Evolutionary conservation across 2,797 vertebrate species (phyloP).

Genomic region (Poliocrania exsul): DNA sequence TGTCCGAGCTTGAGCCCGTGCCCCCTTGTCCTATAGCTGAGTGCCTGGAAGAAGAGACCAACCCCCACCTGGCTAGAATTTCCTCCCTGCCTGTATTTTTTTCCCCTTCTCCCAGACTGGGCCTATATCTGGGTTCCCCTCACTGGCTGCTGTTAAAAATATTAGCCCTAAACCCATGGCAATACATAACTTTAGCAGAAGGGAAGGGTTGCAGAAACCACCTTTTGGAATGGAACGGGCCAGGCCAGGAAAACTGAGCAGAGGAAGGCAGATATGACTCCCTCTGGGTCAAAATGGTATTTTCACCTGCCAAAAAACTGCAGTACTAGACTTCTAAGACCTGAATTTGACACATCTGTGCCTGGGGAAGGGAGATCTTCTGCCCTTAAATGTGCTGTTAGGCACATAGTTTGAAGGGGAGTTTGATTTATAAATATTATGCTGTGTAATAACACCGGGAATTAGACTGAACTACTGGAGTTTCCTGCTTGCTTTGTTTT

Average conservation of each 20-base stretch:
- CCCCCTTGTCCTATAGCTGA: no score
- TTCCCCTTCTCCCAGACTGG: not conserved
- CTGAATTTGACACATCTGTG: not conserved
- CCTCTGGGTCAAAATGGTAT: not conserved
- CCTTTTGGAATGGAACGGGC: not conserved
- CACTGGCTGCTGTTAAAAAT: not conserved
- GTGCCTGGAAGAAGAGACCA: no score
- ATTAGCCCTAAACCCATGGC: not conserved
- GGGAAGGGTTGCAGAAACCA: not conserved
- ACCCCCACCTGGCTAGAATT: no score
- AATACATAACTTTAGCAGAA: not conserved
- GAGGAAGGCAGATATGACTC: not conserved
- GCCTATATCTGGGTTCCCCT: not conserved
- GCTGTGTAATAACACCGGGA: not conserved
- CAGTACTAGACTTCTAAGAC: not conserved
- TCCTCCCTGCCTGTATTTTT: not conserved
- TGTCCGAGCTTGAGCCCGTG: no score
- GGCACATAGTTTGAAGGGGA: not conserved
- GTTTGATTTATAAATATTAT: not conserved
- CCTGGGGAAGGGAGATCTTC: not conserved
- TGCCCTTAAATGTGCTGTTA: not conserved
- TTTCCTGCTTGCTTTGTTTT: not conserved
- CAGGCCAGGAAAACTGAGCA: not conserved
- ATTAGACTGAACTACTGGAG: not conserved
- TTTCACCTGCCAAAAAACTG: not conserved